Evolutionary conservation across 2,113 vertebrate species (phyloP), one percentile per base, ranked within the genome.

Genomic region (Clupea harengus): DNA sequence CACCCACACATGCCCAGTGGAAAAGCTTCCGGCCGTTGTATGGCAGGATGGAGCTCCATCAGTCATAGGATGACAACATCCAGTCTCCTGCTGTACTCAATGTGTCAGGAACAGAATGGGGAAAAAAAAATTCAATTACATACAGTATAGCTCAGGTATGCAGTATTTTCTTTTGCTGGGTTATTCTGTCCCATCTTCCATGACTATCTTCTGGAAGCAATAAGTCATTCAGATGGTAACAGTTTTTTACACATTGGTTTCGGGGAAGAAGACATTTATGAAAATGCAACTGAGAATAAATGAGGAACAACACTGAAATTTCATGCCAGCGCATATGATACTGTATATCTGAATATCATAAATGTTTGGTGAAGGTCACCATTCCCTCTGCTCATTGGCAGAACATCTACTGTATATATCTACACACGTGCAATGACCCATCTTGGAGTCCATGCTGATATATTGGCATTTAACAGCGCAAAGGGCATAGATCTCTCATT

Each of bases 31-130:
- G 57, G 57, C 18, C 3, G 22, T 64, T n/a, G 20, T 64, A 64
- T 64, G 57, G 25, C 64, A 72, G n/a, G 28, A 72, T 28, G 64
- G 9, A 15, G 25, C 64, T 28, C 64, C 64, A 72, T 72, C 64
- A 72, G 64, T 72, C 64, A 72, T 72, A 3, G 25, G 11, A 67
- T 67, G 64, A 32, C 64, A 72, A 28, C 25, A 72, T 72, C 25
- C 64, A 72, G 64, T 72, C 64, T 72, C 39, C 64, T 72, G 64
- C 64, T 72, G 64, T 72, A 72, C 64, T 72, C 64, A 72, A 72
- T 72, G 64, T 72, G 64, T 32, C 64, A 72, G n/a, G 64, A 72
- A 72, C 25, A 72, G n/a, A 11, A 28, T 72, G 64, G 7, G n/a
- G 2, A 72, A 72, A 72, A 39, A 72, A 72, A 72, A 72, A 72